Base-by-base conservation (phyloP, 1,140 invertebrate species). In the Magallana gigas region DNA sequence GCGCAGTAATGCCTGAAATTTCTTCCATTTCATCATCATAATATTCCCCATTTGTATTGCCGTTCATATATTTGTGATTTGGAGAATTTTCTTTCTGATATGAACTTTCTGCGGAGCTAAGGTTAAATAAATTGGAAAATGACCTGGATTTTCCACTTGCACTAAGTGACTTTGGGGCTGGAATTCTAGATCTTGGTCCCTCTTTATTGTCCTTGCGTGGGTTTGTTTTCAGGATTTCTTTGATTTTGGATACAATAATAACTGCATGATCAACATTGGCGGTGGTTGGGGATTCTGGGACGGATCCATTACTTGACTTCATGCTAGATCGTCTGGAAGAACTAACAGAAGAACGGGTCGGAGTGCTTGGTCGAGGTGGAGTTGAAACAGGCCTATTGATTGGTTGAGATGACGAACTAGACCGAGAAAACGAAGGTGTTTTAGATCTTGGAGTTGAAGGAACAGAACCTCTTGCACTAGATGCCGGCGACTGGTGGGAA, bases 211-310 rank as follows among this genome's bases (percentile, higher is more conserved):
- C 92, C 59, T 91, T 92, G 29, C 92, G 85, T 0, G 92, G 92
- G 11, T 92, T 88, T 14, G 92, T 89, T 87, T 92, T 91, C 12
- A 93, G 87, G 76, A 93, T 91, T 88, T 93, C 92, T 85, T 93
- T 93, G 23, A 93, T 91, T 90, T 93, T 93, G 29, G 90, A 91
- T 16, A 93, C 89, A 64, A 93, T 76, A 57, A 90, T 89, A 16
- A 82, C 86, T 6, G 91, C 90, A 71, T 90, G 90, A 59, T 90
- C 88, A 8, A 83, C 48, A 58, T 48, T 76, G 16, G 84, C 58
- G 14, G 58, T 64, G 59, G 57, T 85, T 8, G 83, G 23, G n/a
- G 83, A 83, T 36, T 57, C 58, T 1, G 87, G 68, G 14, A 84
- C 83, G 5, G 71, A 85, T n/a, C 85, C 88, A 8, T 90, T 89